Conservation (phyloP, 2,113 vertebrate species). For the Toxotes jaculatrix region DNA sequence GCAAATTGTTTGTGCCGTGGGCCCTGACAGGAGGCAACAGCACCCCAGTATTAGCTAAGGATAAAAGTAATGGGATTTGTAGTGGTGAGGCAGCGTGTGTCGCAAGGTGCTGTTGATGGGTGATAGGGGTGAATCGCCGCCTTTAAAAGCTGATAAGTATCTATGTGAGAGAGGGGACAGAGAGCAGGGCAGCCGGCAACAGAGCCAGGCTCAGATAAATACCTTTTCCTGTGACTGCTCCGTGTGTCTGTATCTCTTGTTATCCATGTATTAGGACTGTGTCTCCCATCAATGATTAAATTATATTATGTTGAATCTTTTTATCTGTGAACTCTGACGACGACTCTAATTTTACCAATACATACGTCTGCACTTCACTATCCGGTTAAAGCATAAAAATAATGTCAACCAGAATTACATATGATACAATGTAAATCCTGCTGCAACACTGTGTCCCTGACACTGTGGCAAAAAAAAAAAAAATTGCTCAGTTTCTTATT, state of each 20-base stretch:
- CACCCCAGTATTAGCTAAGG: slow-evolving; percentile 82
- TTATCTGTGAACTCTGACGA: slow-evolving; percentile 10
- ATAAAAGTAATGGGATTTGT: slow-evolving; percentile 87
- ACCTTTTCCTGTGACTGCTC: slow-evolving; percentile 41
- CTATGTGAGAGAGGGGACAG: slow-evolving; percentile 75
- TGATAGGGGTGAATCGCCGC: slow-evolving; percentile 78
- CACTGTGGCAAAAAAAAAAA: neutral
- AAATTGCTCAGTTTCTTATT: neutral
- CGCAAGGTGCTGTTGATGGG: slow-evolving; percentile 81
- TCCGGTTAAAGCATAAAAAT: neutral
- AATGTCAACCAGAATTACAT: neutral
- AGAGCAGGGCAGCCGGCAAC: slow-evolving; percentile 66
- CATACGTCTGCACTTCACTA: neutral
- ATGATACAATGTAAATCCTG: slow-evolving; percentile 14
- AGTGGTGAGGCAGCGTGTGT: slow-evolving; percentile 77
- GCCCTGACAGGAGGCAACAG: slow-evolving; percentile 80
- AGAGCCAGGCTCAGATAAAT: slow-evolving; percentile 69
- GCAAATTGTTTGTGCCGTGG: slow-evolving; percentile 84
- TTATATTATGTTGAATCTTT: neutral
- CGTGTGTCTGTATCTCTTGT: slow-evolving; percentile 55
- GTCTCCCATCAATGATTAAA: slow-evolving; percentile 31
- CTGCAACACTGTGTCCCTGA: neutral
- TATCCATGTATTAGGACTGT: slow-evolving; percentile 51
- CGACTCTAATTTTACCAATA: slow-evolving; percentile 16
- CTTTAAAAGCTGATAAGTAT: slow-evolving; percentile 84